Conservation (phyloP, 2,888 invertebrate species). For the Caenorhabditis virilis region DNA sequence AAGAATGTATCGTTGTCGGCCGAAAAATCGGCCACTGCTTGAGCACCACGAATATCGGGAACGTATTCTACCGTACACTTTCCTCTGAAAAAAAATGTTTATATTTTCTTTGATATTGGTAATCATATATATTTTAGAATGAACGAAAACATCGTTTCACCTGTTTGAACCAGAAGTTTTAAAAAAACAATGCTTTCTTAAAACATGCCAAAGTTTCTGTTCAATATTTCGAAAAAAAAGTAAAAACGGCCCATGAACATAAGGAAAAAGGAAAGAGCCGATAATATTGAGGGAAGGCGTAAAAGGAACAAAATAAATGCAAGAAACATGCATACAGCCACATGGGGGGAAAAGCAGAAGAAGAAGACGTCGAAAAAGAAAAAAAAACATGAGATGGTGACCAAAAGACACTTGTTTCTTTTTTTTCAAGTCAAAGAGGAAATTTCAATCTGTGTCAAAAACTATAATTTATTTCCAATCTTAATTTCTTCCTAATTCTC, state of each 20-base stretch:
- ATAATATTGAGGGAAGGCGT: too few relatives aligned
- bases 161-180: too few relatives aligned
- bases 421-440: too few relatives aligned
- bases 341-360: background rate
- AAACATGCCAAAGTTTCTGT: too few relatives aligned
- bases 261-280: slow-evolving; percentile 10
- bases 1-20: slow-evolving; percentile 72
- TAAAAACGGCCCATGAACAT: background rate
- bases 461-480: too few relatives aligned
- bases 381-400: too few relatives aligned
- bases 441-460: too few relatives aligned
- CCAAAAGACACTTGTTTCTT: too few relatives aligned
- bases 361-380: background rate
- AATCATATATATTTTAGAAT: too few relatives aligned
- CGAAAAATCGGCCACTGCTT: slow-evolving; percentile 70
- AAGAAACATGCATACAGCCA: background rate
- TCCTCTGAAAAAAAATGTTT: slow-evolving; percentile 70
- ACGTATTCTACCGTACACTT: slow-evolving; percentile 73
- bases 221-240: background rate
- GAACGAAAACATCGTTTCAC: too few relatives aligned
- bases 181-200: too few relatives aligned
- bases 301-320: too few relatives aligned
- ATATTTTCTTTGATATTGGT: background rate
- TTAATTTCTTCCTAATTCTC: slow-evolving; percentile 1
- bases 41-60: slow-evolving; percentile 71